Evolutionary conservation across 2,888 invertebrate species (phyloP), one percentile per base, ranked within the genome.

Genomic region (Coenonympha glycerion): DNA sequence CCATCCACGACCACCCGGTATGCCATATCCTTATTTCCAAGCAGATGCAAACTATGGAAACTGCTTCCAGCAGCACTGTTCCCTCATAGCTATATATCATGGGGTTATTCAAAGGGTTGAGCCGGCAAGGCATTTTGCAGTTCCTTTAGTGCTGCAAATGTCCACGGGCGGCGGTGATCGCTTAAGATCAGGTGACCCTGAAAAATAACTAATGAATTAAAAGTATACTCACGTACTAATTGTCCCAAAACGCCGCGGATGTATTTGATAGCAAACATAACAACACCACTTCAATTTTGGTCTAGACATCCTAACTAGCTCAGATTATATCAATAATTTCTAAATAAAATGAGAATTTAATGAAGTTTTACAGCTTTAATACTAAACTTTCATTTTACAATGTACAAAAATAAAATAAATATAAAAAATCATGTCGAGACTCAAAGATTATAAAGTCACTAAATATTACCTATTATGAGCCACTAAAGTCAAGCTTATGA

Each of bases 221-320:
- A 39, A 24, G 8, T 30, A 13, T 40, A 57, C 57, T 55, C 30
- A 57, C 57, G 49, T 21, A 47, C n/a, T 15, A 55, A 33, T 52
- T 47, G 46, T 3, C 40, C 37, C 34, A 57, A 28, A 9, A 39
- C n/a, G 28, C 33, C 46, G 16, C 31, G 40, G 4, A 55, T 21
- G 30, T 49, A 57, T 13, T 31, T 46, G 6, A 51, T 13, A 18
- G 47, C 31, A 49, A 57, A 51, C 57, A 57, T 57, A 47, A 47
- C 53, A 53, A 30, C 24, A 47, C 34, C 24, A 28, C 40, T 26
- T 21, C 11, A 26, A 36, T 53, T 26, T 41, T 39, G 31, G 19
- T 28, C 26, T 11, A 47, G 37, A 51, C 50, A 54, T 54, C 31
- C 52, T 58, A 49, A 53, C 50, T 36, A 53, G 40, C 53, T 56